Evolutionary conservation across 2,113 vertebrate species (phyloP).

Genomic region (Rhizomys pruinosus): DNA sequence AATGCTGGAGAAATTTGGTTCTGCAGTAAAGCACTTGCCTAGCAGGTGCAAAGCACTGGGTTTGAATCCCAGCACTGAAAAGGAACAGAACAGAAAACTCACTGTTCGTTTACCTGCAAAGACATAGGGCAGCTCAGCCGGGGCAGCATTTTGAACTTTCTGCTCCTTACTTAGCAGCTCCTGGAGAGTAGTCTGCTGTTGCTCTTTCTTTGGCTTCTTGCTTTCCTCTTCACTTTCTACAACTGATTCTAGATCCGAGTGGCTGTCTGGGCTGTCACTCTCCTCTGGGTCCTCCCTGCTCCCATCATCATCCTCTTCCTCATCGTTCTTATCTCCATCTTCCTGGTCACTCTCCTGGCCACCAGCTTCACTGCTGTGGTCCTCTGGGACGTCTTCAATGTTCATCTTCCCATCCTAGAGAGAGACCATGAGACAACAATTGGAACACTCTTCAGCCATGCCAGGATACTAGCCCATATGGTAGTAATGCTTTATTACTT

Average conservation of each 20-base stretch:
- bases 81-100: not conserved
- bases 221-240: conserved; percentile 82
- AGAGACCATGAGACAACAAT: not conserved
- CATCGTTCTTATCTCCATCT: conserved; percentile 41
- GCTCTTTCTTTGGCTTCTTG: conserved; percentile 44
- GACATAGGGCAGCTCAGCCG: conserved; percentile 92
- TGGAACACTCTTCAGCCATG: fast-evolving
- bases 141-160: conserved; percentile 82
- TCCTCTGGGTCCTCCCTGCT: conserved; percentile 58
- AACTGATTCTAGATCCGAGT: conserved; percentile 91
- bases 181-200: not conserved
- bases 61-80: not conserved
- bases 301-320: conserved; percentile 65
- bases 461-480: not conserved
- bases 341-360: not conserved
- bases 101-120: conserved; percentile 88
- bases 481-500: fast-evolving
- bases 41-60: no score
- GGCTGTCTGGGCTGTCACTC: conserved; percentile 78
- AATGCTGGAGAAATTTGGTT: not conserved
- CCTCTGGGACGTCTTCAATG: conserved; percentile 47
- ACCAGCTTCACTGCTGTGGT: conserved; percentile 62
- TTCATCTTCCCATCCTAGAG: conserved; percentile 91
- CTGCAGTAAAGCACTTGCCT: not conserved
- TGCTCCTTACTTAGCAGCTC: conserved; percentile 58